Evolutionary conservation across 2,797 vertebrate species (phyloP).

Genomic region (Loriculus beryllinus): DNA sequence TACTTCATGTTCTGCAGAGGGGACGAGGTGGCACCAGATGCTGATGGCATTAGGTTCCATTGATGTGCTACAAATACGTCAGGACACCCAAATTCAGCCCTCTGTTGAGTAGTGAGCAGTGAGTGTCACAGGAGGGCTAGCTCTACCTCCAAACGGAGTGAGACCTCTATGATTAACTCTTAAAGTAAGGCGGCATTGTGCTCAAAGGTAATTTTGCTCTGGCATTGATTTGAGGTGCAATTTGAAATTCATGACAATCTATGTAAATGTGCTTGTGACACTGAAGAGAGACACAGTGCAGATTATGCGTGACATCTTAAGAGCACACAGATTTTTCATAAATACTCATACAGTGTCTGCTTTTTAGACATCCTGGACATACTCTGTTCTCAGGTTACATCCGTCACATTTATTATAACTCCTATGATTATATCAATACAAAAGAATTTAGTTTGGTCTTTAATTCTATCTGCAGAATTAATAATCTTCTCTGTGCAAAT

Average conservation of each 20-base stretch:
- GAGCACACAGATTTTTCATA: constrained; percentile 75
- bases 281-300: constrained; percentile 74
- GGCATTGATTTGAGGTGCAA: constrained; percentile 74
- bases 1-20: accelerated
- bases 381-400: constrained; percentile 36
- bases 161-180: constrained; percentile 53
- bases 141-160: not conserved
- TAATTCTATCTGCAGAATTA: constrained; percentile 42
- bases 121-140: not conserved
- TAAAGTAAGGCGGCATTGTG: constrained; percentile 66
- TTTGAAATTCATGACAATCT: constrained; percentile 78
- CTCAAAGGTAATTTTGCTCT: constrained; percentile 69
- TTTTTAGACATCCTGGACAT: constrained; percentile 52
- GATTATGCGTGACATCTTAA: constrained; percentile 77
- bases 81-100: accelerated
- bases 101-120: accelerated
- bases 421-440: constrained; percentile 31
- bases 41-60: not conserved
- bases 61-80: accelerated
- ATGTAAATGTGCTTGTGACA: constrained; percentile 78
- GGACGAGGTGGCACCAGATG: not conserved
- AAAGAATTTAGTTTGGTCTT: constrained; percentile 33
- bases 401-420: constrained; percentile 41
- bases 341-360: constrained; percentile 74
- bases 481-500: not conserved